Evolutionary conservation across 2,113 vertebrate genomes (phyloP), one percentile per base, ranked within the genome.

Genomic region (Chauna torquata): DNA sequence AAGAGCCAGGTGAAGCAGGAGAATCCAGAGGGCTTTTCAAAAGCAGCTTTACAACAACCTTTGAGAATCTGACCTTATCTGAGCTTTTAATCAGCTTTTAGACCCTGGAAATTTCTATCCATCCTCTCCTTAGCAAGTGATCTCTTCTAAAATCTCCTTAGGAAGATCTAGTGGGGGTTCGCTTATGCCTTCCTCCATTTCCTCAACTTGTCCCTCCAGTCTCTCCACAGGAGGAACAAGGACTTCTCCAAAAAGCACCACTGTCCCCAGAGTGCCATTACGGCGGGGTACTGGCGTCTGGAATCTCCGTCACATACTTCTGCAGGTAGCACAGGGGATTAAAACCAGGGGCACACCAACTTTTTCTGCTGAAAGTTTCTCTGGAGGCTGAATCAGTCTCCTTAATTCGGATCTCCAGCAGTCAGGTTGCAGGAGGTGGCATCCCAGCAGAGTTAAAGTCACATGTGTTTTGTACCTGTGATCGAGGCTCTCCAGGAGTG

Each of bases 61-160:
- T 69, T 70, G 89, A 84, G 94, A 87, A 79, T 40, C 84, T 94
- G 84, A 16, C 87, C 94, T 94, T 94, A 97, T 95, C 93, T 79
- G 91, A 91, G 94, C 69, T 96, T 96, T 79, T 96, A 94, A 86
- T 95, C 94, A 91, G 78, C 78, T 95, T 96, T 95, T 40, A 87
- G 84, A 79, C 65, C 74, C 86, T 82, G 84, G 57, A 91, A 85
- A 85, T 82, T 64, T 89, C 77, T 89, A 84, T 34, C 91, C 81
- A 82, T 88, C 84, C 84, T 87, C 86, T 89, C 86, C 44, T 96
- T 82, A 96, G 89, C 19, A 89, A 78, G 84, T 19, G 86, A 95
- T 91, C 89, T 95, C 54, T 52, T 77, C 78, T 76, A 79, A 96
- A 94, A 85, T 96, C 95, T 94, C 70, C 70, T 92, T 95, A 95